Conservation (phyloP, 1,140 invertebrate species). For the Bombus polaris region DNA sequence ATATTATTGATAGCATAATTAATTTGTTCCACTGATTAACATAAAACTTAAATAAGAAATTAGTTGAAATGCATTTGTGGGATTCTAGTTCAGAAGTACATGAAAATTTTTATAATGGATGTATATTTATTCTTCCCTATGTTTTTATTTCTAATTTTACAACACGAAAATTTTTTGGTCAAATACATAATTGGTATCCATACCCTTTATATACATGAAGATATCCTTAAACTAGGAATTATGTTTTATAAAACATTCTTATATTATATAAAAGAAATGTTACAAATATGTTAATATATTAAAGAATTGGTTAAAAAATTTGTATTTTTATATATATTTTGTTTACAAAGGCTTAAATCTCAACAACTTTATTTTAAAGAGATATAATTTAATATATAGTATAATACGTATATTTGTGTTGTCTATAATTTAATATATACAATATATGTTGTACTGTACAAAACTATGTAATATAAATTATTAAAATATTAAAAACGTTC, state of each 20-base stretch:
- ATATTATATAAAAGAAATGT: neutral
- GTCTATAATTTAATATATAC: no score
- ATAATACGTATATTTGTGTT: no score
- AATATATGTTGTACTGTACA: no score
- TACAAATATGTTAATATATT: neutral
- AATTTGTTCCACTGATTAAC: neutral
- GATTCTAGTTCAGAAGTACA: neutral
- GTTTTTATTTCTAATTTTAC: neutral
- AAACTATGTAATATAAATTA: neutral
- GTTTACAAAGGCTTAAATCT: no score
- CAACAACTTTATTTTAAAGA: neutral
- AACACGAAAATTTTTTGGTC: no score
- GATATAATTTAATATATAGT: no score
- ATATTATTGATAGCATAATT: neutral
- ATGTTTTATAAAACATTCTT: neutral
- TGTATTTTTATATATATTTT: neutral
- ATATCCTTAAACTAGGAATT: neutral
- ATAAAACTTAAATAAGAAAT: neutral
- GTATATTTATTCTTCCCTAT: neutral
- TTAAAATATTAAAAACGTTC: neutral
- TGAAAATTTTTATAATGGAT: neutral
- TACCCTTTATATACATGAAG: no score
- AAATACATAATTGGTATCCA: neutral
- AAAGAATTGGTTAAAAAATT: neutral
- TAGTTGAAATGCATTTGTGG: neutral